A percentile compares a stretch with the other conserved stretches of the same genome.
Evolutionary conservation across 1,140 invertebrate species (phyloP).

Genomic region (Macrocentrus cingulum): DNA sequence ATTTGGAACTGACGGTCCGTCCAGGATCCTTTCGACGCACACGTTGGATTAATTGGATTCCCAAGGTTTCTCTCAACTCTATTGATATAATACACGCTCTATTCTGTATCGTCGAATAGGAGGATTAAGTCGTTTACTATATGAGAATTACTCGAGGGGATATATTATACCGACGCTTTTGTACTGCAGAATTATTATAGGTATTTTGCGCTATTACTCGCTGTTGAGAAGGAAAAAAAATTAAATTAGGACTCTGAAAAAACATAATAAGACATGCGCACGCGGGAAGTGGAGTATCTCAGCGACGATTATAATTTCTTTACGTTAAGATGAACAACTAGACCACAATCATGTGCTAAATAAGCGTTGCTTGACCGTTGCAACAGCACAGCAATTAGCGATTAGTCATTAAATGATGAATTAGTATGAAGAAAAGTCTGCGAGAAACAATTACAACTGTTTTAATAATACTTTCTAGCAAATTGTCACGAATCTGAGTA

Average conservation of each 20-base stretch:
- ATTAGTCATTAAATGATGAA: conserved; percentile 30
- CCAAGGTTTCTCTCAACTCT: conserved; percentile 7
- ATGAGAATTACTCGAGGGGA: background rate
- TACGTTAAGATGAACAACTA: conserved; percentile 40
- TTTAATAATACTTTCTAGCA: conserved; percentile 4
- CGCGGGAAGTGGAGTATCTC: conserved; percentile 11
- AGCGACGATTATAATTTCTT: conserved; percentile 17
- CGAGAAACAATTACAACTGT: conserved; percentile 10
- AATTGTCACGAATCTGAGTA: no score
- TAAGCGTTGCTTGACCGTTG: conserved; percentile 43
- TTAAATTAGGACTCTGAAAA: background rate
- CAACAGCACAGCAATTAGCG: conserved; percentile 41
- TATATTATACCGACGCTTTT: no score
- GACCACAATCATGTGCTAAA: conserved; percentile 48
- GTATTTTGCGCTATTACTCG: no score
- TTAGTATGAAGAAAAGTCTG: conserved; percentile 1
- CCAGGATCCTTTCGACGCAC: background rate
- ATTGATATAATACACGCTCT: background rate
- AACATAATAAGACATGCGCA: background rate
- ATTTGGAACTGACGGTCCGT: no score
- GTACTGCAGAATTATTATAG: no score
- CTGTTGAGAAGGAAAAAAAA: conserved; percentile 4
- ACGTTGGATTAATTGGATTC: conserved; percentile 8
- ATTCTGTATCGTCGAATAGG: background rate
- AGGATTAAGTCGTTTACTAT: background rate